Evolutionary conservation across 2,888 invertebrate genomes (phyloP).

Genomic region (Lysandra bellargus): DNA sequence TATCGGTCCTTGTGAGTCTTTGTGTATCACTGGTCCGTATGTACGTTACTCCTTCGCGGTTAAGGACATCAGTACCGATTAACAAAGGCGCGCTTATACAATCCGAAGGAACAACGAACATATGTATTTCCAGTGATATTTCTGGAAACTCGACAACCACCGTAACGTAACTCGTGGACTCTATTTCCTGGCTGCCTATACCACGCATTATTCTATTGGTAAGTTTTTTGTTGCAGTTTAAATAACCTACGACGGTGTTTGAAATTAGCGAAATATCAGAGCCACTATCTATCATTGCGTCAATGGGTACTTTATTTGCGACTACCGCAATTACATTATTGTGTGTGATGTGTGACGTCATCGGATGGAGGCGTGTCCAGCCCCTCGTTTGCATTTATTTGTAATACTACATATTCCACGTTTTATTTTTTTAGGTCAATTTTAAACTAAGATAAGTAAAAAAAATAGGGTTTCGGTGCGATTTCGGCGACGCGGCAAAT

Average conservation of each 20-base stretch:
- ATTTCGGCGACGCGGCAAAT: too few relatives aligned
- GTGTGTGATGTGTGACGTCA: too few relatives aligned
- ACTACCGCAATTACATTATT: neutral
- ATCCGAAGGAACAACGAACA: slow-evolving; percentile 1
- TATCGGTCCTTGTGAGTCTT: too few relatives aligned
- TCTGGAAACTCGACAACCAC: neutral
- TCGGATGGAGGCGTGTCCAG: too few relatives aligned
- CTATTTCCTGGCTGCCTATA: neutral
- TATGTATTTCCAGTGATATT: neutral
- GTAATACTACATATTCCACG: too few relatives aligned
- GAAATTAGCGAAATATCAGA: too few relatives aligned
- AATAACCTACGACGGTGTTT: neutral
- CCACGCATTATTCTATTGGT: neutral
- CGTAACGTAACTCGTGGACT: too few relatives aligned
- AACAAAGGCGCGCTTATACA: neutral
- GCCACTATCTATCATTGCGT: neutral
- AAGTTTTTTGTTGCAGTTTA: neutral
- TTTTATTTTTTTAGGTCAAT: too few relatives aligned
- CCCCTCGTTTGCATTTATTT: too few relatives aligned
- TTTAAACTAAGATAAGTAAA: too few relatives aligned
- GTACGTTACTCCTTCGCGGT: neutral
- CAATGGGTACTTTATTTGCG: neutral
- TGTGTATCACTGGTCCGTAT: neutral
- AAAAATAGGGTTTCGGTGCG: too few relatives aligned
- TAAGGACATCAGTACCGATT: neutral